Conservation (phyloP, 2,797 vertebrate genomes). For the Acanthopagrus latus region DNA sequence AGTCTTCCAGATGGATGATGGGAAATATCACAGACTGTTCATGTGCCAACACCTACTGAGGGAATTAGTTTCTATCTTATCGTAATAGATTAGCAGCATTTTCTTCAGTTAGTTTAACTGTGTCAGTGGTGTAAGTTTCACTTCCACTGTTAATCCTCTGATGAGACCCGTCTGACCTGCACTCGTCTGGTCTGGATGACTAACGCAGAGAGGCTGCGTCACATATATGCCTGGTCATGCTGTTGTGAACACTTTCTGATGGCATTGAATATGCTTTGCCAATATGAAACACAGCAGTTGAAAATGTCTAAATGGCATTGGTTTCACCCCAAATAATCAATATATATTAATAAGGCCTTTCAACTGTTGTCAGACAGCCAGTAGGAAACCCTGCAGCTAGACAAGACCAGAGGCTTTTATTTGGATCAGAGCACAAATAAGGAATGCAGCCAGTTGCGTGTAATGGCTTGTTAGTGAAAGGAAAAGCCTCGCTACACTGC, state of each 20-base stretch:
- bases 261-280: not conserved
- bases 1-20: constrained; percentile 5
- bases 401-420: constrained; percentile 15
- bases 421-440: constrained; percentile 21
- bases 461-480: constrained; percentile 37
- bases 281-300: not conserved
- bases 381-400: constrained; percentile 1
- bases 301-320: not conserved
- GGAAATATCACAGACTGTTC: not conserved
- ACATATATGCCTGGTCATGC: not conserved
- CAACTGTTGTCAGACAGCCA: constrained; percentile 22
- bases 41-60: not conserved
- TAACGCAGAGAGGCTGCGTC: not conserved
- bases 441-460: constrained; percentile 38
- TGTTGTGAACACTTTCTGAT: not conserved
- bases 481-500: not conserved
- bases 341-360: constrained; percentile 15
- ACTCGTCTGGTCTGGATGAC: constrained; percentile 28
- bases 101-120: constrained; percentile 29
- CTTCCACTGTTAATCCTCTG: constrained; percentile 9
- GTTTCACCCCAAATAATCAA: constrained; percentile 7
- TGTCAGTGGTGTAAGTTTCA: constrained; percentile 11
- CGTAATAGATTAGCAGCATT: constrained; percentile 9
- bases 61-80: not conserved
- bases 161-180: constrained; percentile 23